These are phyloP conservation scores for Alosa sapidissima DNA, from an alignment of 2,797 vertebrate genomes.

Conservation along the genomic window DNA sequence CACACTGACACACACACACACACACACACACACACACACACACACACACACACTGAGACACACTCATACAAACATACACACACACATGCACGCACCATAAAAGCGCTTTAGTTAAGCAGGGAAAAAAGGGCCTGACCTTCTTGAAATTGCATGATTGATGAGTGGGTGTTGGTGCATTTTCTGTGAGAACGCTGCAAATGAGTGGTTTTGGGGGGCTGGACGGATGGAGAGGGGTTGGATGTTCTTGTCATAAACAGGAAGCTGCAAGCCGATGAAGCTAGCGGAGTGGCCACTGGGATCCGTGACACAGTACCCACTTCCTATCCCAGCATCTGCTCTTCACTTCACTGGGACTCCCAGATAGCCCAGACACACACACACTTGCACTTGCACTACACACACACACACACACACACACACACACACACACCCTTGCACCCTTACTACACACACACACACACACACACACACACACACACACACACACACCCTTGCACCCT, in stretches of 20 bases:
- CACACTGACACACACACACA: background rate
- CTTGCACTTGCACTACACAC: background rate
- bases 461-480: background rate
- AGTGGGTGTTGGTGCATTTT: background rate
- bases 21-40: too few relatives aligned
- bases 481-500: background rate
- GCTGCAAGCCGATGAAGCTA: background rate
- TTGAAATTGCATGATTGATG: background rate
- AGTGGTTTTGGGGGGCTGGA: background rate
- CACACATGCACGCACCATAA: too few relatives aligned
- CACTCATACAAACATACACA: background rate
- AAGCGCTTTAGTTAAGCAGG: background rate
- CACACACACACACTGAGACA: too few relatives aligned
- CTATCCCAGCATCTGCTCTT: constrained; percentile 16
- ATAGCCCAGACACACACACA: background rate
- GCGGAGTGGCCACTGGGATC: background rate
- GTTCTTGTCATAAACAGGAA: constrained; percentile 27
- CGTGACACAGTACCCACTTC: constrained; percentile 30
- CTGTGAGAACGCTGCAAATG: background rate
- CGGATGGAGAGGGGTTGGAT: background rate
- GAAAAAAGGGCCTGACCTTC: background rate
- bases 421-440: background rate
- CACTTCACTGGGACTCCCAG: background rate
- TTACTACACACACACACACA: background rate
- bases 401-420: background rate